Evolutionary conservation across 2,888 invertebrate species (phyloP), one percentile per base, ranked within the genome.

Genomic region (Lepidocyrtoides sp.): DNA sequence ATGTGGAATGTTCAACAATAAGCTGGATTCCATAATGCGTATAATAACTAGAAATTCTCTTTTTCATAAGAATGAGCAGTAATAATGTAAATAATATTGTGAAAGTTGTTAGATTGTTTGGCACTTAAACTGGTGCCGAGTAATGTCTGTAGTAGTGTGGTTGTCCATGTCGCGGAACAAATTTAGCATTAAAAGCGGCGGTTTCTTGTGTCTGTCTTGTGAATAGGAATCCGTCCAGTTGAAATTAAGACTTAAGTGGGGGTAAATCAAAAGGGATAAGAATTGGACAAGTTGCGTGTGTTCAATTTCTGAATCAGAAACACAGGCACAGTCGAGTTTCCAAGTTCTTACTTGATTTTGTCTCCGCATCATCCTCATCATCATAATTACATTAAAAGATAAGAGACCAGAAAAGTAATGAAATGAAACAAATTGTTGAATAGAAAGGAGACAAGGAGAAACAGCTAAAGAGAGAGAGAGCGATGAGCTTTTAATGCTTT

Each of bases 401-500:
- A 60, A 60, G 60, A 23, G 26, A 60, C 4, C 26, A 26, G 60
- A 66, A 57, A 29, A 66, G 32, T 26, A 32, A 66, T 66, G 32
- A 66, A 66, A 66, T 2, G 66, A 66, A 66, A 66, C 32, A 32
- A 66, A 32, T 66, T 66, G 66, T 66, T 32, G 3, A 60, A 26
- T 60, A 0, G 0, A 32, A 66, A 0, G n/a, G 29, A 66, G 14
- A 32, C 20, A 32, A 32, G 5, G 51, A 14, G 51, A 60, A 8
- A 4, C 3, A 5, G 17, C 1, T 8, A 26, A 14, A 4, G 3
- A 1, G 12, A 60, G 60, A n/a, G 14, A 60, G 60, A 60, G 60
- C 60, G 60, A 60, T 60, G 60, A 60, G 60, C 60, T 66, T 66
- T 66, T 32, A 66, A 32, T 66, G 66, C 2, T 29, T 66, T n/a